Base-by-base conservation (phyloP, 2,888 invertebrate species). In the Phalangium opilio region DNA sequence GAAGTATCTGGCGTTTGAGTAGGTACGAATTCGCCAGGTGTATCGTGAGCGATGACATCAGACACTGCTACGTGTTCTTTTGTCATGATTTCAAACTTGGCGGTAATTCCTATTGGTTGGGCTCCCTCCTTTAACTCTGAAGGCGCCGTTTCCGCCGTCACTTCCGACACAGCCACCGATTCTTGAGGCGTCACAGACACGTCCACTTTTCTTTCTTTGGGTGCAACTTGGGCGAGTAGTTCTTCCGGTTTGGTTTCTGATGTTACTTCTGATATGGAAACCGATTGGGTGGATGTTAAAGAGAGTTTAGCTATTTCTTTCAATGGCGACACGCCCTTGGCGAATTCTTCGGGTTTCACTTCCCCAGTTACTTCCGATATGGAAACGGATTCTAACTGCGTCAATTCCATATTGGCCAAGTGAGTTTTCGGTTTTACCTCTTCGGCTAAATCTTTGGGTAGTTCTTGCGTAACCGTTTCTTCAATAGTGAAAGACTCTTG, bases 331-430 rank as follows among this genome's bases (percentile, higher is more conserved):
- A 48, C 43, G 15, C 47, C 48, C 12, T 51, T 8, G 8, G 41
- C 42, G 34, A 55, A 54, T 32, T 53, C 54, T 17, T 42, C 44
- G 7, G 57, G 51, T 41, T 52, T 45, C 14, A 48, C 44, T 44
- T 52, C 53, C 5, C 52, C 38, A 12, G 48, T 38, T n/a, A 50
- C 45, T 50, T 57, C 56, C 11, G 51, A 52, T 15, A 57, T 44
- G n/a, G 53, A 41, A n/a, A 57, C 32, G 15, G 54, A 49, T 48
- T 56, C 53, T 33, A 47, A 48, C 17, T 50, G 41, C n/a, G 49
- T 49, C n/a, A 55, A 18, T 14, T 47, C 48, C 10, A 49, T 20
- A 8, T 36, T 47, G 15, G 54, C 54, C 19, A 21, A 50, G 12
- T 43, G 44, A 36, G 49, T 47, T 32, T 50, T 45, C 1, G 55